A percentile compares a stretch with the other conserved stretches of the same genome.
These are phyloP conservation scores for Hemicentrotus pulcherrimus DNA, from an alignment of 35 echinoderm and acorn worm genomes.

Conservation along the genomic window DNA sequence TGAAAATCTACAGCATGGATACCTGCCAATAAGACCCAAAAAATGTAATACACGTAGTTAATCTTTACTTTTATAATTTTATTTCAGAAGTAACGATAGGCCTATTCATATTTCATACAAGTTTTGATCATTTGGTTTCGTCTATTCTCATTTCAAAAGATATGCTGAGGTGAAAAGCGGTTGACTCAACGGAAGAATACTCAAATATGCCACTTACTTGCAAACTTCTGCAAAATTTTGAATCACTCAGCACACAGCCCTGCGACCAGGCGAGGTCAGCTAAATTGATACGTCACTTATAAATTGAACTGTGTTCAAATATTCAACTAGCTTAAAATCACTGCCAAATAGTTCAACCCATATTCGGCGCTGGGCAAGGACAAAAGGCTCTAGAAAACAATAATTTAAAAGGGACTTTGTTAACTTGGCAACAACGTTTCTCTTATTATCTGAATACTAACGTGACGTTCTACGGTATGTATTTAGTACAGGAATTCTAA, in stretches of 20 bases:
- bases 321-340: not conserved
- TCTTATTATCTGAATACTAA: not conserved
- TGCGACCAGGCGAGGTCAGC: not conserved
- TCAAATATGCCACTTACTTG: not conserved
- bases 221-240: not conserved
- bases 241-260: not conserved
- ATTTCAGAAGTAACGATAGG: too few relatives aligned
- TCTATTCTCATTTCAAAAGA: too few relatives aligned
- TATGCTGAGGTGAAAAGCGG: too few relatives aligned
- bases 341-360: not conserved
- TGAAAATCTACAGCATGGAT: too few relatives aligned
- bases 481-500: not conserved
- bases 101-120: too few relatives aligned
- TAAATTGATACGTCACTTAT: not conserved
- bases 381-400: not conserved
- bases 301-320: not conserved
- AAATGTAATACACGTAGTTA: too few relatives aligned
- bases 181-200: not conserved
- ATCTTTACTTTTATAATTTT: too few relatives aligned
- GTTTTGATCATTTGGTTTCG: too few relatives aligned
- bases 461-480: not conserved
- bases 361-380: not conserved
- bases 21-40: too few relatives aligned
- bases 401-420: not conserved
- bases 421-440: not conserved